These are phyloP conservation scores for Drosophila infuscata DNA, from an alignment of 2,888 invertebrate genomes.

Conservation along the genomic window DNA sequence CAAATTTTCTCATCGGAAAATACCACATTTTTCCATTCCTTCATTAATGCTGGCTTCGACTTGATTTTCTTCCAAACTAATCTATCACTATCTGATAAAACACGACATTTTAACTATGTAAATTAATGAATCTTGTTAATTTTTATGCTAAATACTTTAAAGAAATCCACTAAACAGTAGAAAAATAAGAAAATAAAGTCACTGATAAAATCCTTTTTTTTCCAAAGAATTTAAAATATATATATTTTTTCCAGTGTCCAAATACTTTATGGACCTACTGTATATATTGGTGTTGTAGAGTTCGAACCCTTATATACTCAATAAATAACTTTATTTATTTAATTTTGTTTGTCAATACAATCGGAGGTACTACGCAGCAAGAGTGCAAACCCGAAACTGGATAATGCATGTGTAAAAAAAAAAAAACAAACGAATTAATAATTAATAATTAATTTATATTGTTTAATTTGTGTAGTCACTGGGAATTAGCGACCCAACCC, in stretches of 20 bases:
- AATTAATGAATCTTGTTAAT: no score
- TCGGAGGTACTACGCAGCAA: background rate
- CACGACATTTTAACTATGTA: no score
- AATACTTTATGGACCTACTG: no score
- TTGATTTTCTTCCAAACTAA: background rate
- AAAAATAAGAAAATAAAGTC: no score
- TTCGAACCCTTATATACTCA: background rate
- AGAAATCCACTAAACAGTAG: no score
- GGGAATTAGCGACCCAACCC: conserved; percentile 32
- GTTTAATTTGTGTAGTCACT: conserved; percentile 27
- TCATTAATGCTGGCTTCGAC: background rate
- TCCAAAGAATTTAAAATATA: no score
- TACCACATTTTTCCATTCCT: background rate
- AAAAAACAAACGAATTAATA: conserved; percentile 41
- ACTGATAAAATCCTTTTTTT: no score
- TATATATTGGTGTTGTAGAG: background rate
- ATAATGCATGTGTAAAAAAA: conserved; percentile 8
- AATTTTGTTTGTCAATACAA: background rate
- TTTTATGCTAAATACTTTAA: no score
- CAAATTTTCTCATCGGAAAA: background rate
- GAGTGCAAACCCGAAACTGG: background rate
- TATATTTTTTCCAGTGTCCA: no score
- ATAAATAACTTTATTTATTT: background rate
- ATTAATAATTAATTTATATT: background rate
- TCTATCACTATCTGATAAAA: background rate